phyloP scores from a whole-genome alignment of 2,113 vertebrate species.

The Bombycilla garrulus region DNA sequence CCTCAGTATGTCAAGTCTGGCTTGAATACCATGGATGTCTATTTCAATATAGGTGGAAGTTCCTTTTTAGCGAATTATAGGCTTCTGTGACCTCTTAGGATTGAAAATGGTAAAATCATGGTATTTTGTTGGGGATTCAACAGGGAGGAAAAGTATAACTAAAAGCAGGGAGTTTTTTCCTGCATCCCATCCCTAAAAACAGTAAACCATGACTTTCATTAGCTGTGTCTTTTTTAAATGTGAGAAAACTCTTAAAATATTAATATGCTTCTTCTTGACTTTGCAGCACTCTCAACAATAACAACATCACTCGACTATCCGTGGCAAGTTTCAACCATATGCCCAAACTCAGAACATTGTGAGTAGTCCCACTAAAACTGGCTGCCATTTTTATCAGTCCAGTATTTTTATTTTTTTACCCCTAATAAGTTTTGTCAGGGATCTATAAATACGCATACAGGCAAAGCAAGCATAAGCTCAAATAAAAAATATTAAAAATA shows the following conservation, averaged over 20 bases:
- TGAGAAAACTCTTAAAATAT: not conserved
- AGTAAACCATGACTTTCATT: not conserved
- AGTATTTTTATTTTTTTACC: not conserved
- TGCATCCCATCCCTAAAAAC: not conserved
- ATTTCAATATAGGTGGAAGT: not conserved
- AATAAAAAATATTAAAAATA: not conserved
- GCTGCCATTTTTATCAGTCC: not conserved
- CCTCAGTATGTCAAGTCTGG: not conserved
- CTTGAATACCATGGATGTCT: not conserved
- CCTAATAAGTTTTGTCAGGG: not conserved
- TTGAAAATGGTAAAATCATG: not conserved
- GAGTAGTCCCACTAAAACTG: conserved; percentile 71
- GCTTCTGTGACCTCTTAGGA: not conserved
- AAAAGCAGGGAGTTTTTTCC: not conserved
- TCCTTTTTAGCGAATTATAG: not conserved
- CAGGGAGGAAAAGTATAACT: not conserved
- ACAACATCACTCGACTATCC: conserved; percentile 95
- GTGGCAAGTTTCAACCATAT: conserved; percentile 99
- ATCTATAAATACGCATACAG: not conserved
- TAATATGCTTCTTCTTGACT: conserved; percentile 37
- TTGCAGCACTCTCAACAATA: conserved; percentile 96
- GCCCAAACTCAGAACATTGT: conserved; percentile 99
- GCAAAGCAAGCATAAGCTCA: not conserved
- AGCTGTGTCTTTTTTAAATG: not conserved
- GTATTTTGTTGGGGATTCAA: not conserved